These are phyloP conservation scores for Acleris emargana DNA, from an alignment of 2,888 invertebrate species.

Conservation along the genomic window DNA sequence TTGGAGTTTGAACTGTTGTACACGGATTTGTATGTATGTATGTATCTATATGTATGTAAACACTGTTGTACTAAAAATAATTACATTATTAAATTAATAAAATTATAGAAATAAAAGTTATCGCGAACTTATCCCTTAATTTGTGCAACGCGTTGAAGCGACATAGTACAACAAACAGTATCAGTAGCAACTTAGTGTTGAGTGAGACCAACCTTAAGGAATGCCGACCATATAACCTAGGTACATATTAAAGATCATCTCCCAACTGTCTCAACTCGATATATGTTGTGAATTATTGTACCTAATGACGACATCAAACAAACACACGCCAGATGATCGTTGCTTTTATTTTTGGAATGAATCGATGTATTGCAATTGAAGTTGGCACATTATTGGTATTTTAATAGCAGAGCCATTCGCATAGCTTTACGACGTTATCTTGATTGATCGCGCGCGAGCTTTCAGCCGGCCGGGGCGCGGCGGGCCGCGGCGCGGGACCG, in stretches of 20 bases:
- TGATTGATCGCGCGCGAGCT: conserved; percentile 68
- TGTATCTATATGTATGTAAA: too few species aligned
- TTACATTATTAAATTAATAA: too few species aligned
- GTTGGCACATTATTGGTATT: conserved; percentile 74
- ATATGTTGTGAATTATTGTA: conserved; percentile 18
- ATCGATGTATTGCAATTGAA: conserved; percentile 62
- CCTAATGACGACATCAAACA: conserved; percentile 43
- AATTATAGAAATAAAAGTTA: too few species aligned
- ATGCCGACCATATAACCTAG: background rate
- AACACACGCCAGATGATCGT: conserved; percentile 49
- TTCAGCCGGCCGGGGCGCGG: conserved; percentile 58
- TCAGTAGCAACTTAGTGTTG: too few species aligned
- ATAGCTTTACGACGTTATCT: conserved; percentile 72
- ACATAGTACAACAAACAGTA: too few species aligned
- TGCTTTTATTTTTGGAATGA: conserved; percentile 58
- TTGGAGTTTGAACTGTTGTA: too few species aligned
- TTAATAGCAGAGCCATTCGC: conserved; percentile 72
- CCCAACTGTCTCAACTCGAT: background rate
- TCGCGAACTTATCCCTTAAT: too few species aligned
- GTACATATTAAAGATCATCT: background rate
- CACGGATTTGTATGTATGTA: too few species aligned
- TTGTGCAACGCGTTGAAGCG: too few species aligned
- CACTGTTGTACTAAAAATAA: too few species aligned
- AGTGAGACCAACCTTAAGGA: too few species aligned
- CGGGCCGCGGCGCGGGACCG: conserved; percentile 21